Percentiles rank a stretch among this genome's conserved stretches.
phyloP scores from a whole-genome alignment of 2,797 vertebrate species.

The Danio kyathit region DNA sequence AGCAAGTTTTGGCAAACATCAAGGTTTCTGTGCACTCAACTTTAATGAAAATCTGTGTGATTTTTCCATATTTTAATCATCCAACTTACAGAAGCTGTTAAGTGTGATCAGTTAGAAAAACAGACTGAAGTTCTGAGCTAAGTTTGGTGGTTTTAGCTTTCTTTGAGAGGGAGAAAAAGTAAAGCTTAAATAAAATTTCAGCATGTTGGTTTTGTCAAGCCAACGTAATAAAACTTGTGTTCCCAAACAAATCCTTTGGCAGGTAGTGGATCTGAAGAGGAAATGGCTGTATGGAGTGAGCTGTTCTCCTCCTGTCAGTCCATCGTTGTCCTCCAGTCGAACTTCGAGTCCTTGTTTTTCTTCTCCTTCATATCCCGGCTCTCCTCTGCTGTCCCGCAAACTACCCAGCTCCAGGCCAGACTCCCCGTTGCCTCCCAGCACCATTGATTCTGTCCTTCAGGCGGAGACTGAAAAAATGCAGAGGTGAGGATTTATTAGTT shows the following conservation, averaged over 20 bases:
- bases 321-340: conserved; percentile 58
- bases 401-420: conserved; percentile 61
- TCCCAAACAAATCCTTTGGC: conserved; percentile 27
- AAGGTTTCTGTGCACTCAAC: no score
- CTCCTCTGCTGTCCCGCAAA: conserved; percentile 77
- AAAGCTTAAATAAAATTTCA: no score
- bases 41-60: no score
- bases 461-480: conserved; percentile 78
- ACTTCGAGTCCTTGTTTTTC: conserved; percentile 69
- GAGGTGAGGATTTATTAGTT: conserved; percentile 73
- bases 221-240: not conserved
- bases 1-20: no score
- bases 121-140: not conserved
- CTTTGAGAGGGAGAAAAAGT: no score
- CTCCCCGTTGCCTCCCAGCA: conserved; percentile 56
- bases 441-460: conserved; percentile 68
- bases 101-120: no score
- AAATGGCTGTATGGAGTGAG: conserved; percentile 71
- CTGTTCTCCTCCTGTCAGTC: conserved; percentile 66
- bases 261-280: conserved; percentile 80
- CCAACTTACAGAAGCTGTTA: no score
- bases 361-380: conserved; percentile 75
- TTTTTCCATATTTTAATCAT: no score
- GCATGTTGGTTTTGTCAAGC: no score
- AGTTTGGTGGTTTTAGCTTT: no score